A percentile compares a stretch with the other conserved stretches of the same genome.
Evolutionary conservation across 2,797 vertebrate species (phyloP).

Genomic region (Pantherophis vulpinus): DNA sequence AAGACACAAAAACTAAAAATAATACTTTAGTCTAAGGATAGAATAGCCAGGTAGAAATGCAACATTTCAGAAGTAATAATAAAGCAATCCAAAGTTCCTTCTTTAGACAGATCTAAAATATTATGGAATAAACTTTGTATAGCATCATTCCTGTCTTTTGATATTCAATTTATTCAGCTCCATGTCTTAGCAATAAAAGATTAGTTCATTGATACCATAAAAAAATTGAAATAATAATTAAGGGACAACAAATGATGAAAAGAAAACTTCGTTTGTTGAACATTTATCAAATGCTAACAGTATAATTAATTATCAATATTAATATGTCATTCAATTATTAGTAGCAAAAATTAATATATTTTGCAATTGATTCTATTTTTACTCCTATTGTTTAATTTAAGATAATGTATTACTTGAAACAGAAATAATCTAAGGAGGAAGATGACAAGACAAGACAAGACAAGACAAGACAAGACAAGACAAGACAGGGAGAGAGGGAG

Average conservation of each 20-base stretch:
- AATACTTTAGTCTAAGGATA: neutral
- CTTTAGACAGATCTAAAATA: neutral
- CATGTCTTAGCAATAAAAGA: neutral
- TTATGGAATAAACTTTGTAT: neutral
- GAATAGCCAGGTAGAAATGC: neutral
- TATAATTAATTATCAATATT: neutral
- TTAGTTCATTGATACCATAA: neutral
- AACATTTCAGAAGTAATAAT: neutral
- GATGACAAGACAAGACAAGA: neutral
- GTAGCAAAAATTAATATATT: neutral
- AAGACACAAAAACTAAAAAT: neutral
- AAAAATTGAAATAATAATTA: neutral
- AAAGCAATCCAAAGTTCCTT: neutral
- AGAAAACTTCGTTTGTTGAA: neutral
- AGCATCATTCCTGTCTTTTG: neutral
- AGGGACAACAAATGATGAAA: neutral
- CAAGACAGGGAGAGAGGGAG: no score
- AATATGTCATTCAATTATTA: neutral
- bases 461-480: no score
- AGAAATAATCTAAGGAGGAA: neutral
- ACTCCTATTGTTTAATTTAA: neutral
- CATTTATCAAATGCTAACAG: neutral
- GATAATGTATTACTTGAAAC: neutral
- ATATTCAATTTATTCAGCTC: neutral
- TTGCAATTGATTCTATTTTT: neutral